Conservation (phyloP, 2,113 vertebrate species). For the Pangasianodon gigas region DNA sequence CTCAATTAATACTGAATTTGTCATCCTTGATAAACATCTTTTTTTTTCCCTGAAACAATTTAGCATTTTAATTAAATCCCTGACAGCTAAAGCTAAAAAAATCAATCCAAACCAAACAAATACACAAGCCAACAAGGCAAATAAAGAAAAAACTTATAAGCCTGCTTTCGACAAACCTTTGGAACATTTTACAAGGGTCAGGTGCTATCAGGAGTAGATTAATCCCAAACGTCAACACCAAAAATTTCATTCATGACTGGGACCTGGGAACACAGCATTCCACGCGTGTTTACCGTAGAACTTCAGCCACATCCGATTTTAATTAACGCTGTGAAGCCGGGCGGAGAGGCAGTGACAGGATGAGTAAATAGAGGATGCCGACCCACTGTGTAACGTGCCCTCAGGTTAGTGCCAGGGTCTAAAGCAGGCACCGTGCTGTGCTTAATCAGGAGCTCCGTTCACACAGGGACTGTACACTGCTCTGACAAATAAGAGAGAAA, state of each 20-base stretch:
- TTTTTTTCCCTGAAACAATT: neutral
- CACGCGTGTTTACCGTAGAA: slow-evolving; percentile 50
- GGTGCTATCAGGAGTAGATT: slow-evolving; percentile 37
- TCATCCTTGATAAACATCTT: slow-evolving; percentile 11
- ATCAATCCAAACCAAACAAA: slow-evolving; percentile 1
- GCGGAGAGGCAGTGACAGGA: slow-evolving; percentile 39
- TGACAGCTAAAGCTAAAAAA: neutral
- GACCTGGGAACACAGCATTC: neutral
- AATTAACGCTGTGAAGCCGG: slow-evolving; percentile 65
- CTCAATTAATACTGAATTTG: neutral
- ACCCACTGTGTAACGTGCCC: slow-evolving; percentile 58
- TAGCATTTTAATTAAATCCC: slow-evolving; percentile 14
- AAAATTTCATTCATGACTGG: slow-evolving; percentile 58
- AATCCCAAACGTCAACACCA: slow-evolving; percentile 63
- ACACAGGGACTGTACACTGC: slow-evolving; percentile 45
- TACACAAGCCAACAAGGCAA: neutral
- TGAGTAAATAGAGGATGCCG: slow-evolving; percentile 58
- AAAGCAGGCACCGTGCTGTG: neutral
- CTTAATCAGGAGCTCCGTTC: slow-evolving; percentile 36
- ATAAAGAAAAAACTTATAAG: neutral
- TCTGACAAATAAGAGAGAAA: neutral
- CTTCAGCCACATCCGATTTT: slow-evolving; percentile 58
- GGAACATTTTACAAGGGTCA: slow-evolving; percentile 30
- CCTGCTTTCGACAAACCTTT: slow-evolving; percentile 11
- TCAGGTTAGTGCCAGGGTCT: slow-evolving; percentile 48